These are phyloP conservation scores for Druceiella hillmani DNA, from an alignment of 2,888 invertebrate genomes.

Conservation along the genomic window DNA sequence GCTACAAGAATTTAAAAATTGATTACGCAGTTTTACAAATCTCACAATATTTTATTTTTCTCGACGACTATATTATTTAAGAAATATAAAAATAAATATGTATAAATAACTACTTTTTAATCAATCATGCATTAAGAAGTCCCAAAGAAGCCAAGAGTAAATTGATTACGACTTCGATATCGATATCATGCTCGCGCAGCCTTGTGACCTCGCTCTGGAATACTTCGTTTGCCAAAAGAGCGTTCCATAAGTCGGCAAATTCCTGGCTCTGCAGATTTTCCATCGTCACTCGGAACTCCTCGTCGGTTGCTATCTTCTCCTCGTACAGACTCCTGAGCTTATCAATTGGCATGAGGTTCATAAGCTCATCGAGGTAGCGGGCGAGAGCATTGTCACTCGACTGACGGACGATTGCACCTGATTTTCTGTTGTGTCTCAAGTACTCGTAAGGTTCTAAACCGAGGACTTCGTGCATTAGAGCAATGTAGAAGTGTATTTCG, in stretches of 20 bases:
- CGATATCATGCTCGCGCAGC: slow-evolving; percentile 33
- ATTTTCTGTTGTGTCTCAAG: slow-evolving; percentile 2
- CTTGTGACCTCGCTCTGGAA: slow-evolving; percentile 32
- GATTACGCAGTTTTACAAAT: too few species aligned
- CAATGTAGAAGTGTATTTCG: slow-evolving; percentile 37
- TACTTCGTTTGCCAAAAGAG: slow-evolving; percentile 32
- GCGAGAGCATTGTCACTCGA: slow-evolving; percentile 30
- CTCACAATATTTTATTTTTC: too few species aligned
- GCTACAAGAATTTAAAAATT: too few species aligned
- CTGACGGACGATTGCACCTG: slow-evolving; percentile 22
- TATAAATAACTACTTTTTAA: too few species aligned
- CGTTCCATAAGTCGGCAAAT: slow-evolving; percentile 30
- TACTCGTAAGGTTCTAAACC: slow-evolving; percentile 29
- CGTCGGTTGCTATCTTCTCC: slow-evolving; percentile 34
- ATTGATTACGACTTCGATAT: slow-evolving; percentile 27
- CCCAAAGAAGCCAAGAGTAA: slow-evolving; percentile 35
- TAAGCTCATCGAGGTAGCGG: slow-evolving; percentile 31
- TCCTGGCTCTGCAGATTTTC: slow-evolving; percentile 35
- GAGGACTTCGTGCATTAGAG: slow-evolving; percentile 31
- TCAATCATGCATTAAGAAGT: too few species aligned
- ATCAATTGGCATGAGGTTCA: slow-evolving; percentile 31
- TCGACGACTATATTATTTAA: too few species aligned
- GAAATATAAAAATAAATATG: too few species aligned
- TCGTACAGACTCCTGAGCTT: slow-evolving; percentile 35
- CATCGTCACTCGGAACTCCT: slow-evolving; percentile 33